Evolutionary conservation across 2,888 invertebrate genomes (phyloP), one percentile per base, ranked within the genome.

Genomic region (Apamea sordens): DNA sequence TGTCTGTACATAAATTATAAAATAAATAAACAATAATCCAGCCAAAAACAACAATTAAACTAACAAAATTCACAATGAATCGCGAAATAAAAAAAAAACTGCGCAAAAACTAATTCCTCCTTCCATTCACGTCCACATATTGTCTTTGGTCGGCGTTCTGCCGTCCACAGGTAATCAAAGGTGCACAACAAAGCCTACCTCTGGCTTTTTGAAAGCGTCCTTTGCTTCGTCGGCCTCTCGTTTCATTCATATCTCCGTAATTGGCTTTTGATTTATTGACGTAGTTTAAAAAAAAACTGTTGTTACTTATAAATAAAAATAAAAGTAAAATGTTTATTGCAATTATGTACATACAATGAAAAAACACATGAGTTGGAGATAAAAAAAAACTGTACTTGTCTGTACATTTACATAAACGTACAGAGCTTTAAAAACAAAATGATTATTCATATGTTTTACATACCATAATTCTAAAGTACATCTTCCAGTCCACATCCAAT

Each of bases 121-220:
- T 90, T 87, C 89, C 87, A 89, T 90, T 91, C 89, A 86, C 80
- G 75, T 90, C 86, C 88, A 86, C 86, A 90, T 89, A 93, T 93
- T 93, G 93, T 94, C 92, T 92, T 91, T 88, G 86, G 87, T 80
- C 89, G 88, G 84, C 88, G 89, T 90, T 90, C 91, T 90, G 88
- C 90, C 85, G 90, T 86, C 89, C 89, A 90, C 89, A 92, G 93
- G 95, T 96, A 96, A 96, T 96, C 96, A 96, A 96, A 96, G 95
- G 95, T 94, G 93, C 93, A 94, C 92, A 91, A 95, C 95, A 95
- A 96, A 96, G 95, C 93, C 94, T 91, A 93, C 94, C 93, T 93
- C 92, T 80, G 92, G 93, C 94, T 95, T 95, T 96, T 94, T 94
- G 94, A 94, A 88, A 90, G 91, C 92, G 92, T 93, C 94, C 94